Percentiles rank a stretch among this genome's conserved stretches.
Conservation (phyloP, 1,140 invertebrate genomes). For the Pogonomyrmex barbatus region DNA sequence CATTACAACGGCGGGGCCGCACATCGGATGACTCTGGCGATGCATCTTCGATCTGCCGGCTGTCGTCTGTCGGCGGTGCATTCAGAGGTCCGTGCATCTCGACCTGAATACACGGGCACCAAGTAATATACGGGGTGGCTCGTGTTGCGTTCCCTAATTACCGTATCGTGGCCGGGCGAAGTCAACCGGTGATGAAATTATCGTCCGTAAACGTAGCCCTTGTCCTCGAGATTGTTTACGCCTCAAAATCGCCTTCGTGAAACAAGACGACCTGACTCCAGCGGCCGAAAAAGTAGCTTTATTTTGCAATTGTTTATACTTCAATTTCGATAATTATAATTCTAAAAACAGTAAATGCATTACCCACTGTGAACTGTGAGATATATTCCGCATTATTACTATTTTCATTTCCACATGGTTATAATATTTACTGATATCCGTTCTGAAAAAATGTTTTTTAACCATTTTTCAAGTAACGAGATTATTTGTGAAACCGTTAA, state of each 20-base stretch:
- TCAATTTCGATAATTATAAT: not conserved
- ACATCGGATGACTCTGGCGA: constrained; percentile 58
- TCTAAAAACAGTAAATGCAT: not conserved
- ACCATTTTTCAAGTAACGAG: not conserved
- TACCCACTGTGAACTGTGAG: not conserved
- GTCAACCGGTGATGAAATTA: constrained; percentile 61
- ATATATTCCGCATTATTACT: not conserved
- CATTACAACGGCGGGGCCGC: constrained; percentile 50
- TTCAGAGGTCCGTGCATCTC: constrained; percentile 53
- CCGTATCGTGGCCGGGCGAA: constrained; percentile 23
- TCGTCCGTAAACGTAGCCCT: constrained; percentile 19
- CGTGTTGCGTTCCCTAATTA: constrained; percentile 60
- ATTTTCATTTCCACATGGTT: not conserved
- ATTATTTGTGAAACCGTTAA: constrained; percentile 6
- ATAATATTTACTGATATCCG: not conserved
- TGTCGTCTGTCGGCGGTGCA: constrained; percentile 50
- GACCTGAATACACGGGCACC: constrained; percentile 43
- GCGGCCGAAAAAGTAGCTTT: not conserved
- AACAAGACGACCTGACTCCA: not conserved
- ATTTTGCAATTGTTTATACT: not conserved
- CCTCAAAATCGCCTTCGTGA: not conserved
- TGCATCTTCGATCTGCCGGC: constrained; percentile 61
- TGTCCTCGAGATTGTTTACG: not conserved
- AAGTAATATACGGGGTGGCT: constrained; percentile 43
- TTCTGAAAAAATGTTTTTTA: not conserved